These are phyloP conservation scores for Lophotis ruficrista DNA, from an alignment of 2,113 vertebrate species.

Conservation along the genomic window DNA sequence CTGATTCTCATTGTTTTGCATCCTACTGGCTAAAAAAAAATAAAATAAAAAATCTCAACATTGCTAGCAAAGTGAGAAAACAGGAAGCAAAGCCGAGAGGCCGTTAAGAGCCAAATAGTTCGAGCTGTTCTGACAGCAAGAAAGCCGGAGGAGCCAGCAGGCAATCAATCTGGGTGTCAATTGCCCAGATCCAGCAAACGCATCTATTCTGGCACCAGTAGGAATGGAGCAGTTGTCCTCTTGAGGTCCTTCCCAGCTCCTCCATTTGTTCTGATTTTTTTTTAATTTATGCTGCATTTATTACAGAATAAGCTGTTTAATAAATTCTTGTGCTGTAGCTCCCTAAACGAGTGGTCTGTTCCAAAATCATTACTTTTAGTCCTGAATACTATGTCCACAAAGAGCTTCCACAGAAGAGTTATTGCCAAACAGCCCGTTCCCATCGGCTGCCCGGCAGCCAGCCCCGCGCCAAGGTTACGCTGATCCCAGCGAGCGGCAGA, in stretches of 20 bases:
- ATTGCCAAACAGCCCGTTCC: background rate
- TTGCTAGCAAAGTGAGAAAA: background rate
- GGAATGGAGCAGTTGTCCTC: background rate
- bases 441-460: rapidly evolving
- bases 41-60: background rate
- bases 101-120: background rate
- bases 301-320: background rate
- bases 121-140: background rate
- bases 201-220: background rate
- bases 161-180: background rate
- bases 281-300: background rate
- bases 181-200: background rate
- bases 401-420: background rate
- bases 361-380: background rate
- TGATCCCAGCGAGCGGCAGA: background rate
- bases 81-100: background rate
- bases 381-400: background rate
- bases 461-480: background rate
- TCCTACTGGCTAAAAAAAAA: background rate
- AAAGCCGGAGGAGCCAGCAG: background rate
- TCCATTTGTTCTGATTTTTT: background rate
- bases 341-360: rapidly evolving
- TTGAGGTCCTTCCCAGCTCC: background rate
- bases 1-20: background rate
- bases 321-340: background rate